Percentiles rank a stretch among this genome's conserved stretches.
phyloP scores from a whole-genome alignment of 2,113 vertebrate species.

The Sceloporus undulatus region DNA sequence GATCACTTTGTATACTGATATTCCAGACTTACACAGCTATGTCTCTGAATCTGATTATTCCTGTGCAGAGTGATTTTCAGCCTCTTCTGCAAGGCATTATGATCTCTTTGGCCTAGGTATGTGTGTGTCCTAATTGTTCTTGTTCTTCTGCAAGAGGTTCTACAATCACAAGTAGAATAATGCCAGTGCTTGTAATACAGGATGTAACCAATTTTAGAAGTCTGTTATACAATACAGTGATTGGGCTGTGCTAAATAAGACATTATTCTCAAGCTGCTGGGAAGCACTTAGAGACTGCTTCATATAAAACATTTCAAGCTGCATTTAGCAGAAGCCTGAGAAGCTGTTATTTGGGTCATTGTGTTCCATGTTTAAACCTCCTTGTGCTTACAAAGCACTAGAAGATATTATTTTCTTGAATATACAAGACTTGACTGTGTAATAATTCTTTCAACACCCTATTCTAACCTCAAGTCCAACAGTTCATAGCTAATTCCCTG shows the following conservation, averaged over 20 bases:
- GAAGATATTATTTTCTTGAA: background rate
- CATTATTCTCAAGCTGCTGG: background rate
- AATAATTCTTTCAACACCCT: slow-evolving; percentile 9
- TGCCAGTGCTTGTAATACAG: background rate
- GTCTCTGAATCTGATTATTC: too few species aligned
- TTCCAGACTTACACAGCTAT: too few species aligned
- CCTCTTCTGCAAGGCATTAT: background rate
- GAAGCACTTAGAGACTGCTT: slow-evolving; percentile 2
- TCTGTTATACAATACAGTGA: background rate
- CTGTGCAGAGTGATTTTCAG: background rate
- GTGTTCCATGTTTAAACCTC: slow-evolving; percentile 18
- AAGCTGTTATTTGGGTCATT: slow-evolving; percentile 21
- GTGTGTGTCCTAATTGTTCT: background rate
- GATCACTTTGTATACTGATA: too few species aligned
- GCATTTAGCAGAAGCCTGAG: slow-evolving; percentile 5
- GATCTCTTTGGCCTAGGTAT: background rate
- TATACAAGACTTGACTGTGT: background rate
- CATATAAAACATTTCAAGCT: slow-evolving; percentile 18
- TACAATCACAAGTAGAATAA: background rate
- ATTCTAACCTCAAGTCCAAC: background rate
- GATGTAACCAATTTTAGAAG: background rate
- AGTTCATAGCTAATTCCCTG: slow-evolving; percentile 27
- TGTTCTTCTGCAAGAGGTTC: background rate
- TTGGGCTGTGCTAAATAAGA: background rate
- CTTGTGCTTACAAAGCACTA: slow-evolving; percentile 23